Percentiles rank a stretch among this genome's conserved stretches.
Conservation (phyloP, 1,140 invertebrate genomes). For the Brachionus plicatilis region DNA sequence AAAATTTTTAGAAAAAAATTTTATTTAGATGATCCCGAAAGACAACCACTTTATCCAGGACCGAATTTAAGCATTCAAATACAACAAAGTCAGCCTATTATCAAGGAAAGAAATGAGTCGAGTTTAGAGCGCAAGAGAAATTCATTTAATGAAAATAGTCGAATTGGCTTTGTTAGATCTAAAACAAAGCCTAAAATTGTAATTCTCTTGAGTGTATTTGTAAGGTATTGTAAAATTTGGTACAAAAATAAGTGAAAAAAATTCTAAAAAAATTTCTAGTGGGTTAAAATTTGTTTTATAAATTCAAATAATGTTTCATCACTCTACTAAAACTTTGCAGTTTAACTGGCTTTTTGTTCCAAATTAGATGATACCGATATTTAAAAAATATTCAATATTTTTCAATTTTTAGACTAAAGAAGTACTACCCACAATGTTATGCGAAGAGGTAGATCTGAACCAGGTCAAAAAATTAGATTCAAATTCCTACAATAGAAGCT, state of each 20-base stretch:
- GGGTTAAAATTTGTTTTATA: no score
- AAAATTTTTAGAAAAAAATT: neutral
- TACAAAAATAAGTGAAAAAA: no score
- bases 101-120: neutral
- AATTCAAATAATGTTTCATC: no score
- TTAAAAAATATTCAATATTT: neutral
- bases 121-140: neutral
- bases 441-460: neutral
- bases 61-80: neutral
- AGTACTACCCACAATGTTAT: neutral
- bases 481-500: neutral
- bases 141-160: neutral
- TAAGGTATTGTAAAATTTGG: no score
- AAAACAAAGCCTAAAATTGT: constrained; percentile 6
- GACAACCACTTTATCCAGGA: constrained; percentile 14
- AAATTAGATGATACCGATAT: no score
- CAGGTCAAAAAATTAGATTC: neutral
- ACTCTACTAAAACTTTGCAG: no score
- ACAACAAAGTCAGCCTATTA: neutral
- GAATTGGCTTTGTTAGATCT: neutral
- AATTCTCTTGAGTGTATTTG: neutral
- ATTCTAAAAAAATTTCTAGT: no score
- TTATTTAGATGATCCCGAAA: constrained; percentile 25
- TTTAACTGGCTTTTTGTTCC: no score
- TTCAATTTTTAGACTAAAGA: constrained; percentile 1